phyloP scores from a whole-genome alignment of 2,113 vertebrate species.

The Pseudorasbora parva region DNA sequence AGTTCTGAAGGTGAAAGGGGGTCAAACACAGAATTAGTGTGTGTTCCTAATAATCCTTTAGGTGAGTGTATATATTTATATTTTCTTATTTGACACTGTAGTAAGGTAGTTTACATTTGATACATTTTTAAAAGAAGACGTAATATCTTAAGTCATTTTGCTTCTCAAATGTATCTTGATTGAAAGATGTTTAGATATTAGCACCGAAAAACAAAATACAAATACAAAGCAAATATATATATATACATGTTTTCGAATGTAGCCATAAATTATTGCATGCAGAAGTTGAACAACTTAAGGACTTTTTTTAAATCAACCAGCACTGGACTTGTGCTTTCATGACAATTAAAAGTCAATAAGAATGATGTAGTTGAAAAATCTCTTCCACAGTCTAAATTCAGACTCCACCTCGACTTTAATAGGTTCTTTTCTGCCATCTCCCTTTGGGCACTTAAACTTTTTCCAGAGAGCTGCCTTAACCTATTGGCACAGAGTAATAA shows the following conservation, averaged over 20 bases:
- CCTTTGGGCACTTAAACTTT: conserved; percentile 15
- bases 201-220: neutral
- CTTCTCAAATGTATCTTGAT: neutral
- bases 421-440: neutral
- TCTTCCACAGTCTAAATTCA: neutral
- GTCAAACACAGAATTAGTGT: too few species aligned
- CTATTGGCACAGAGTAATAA: conserved; percentile 16
- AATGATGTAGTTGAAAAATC: neutral
- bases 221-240: too few species aligned
- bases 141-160: too few species aligned
- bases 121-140: too few species aligned
- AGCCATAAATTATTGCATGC: neutral
- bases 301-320: neutral
- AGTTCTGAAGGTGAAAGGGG: too few species aligned
- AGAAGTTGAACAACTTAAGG: neutral
- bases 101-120: too few species aligned
- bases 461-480: neutral
- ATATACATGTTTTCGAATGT: neutral
- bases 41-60: too few species aligned
- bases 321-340: neutral
- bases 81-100: too few species aligned
- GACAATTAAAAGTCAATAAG: conserved; percentile 13
- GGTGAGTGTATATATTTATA: too few species aligned
- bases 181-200: neutral
- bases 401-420: conserved; percentile 7